These are phyloP conservation scores for Drosophila picticornis DNA, from an alignment of 2,888 invertebrate genomes.

Conservation along the genomic window DNA sequence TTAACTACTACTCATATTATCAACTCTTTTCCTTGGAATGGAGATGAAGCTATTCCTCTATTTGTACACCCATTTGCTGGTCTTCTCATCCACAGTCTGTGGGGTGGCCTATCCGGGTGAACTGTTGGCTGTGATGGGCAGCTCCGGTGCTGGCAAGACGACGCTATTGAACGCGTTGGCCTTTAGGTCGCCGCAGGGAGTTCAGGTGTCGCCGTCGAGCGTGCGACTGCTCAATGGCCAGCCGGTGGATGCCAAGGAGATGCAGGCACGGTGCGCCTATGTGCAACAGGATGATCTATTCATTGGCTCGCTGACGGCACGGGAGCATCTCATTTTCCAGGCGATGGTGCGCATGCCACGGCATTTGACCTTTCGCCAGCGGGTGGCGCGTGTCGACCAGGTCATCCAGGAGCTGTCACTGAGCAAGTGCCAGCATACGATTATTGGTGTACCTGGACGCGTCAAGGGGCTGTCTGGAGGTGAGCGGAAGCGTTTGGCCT, in stretches of 20 bases:
- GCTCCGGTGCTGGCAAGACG: slow-evolving; percentile 97
- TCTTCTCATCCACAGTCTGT: slow-evolving; percentile 87
- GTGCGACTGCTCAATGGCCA: slow-evolving; percentile 90
- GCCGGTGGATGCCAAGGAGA: slow-evolving; percentile 89
- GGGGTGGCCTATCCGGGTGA: slow-evolving; percentile 95
- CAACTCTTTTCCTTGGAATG: not conserved
- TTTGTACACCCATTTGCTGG: not conserved
- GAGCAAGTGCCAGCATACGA: slow-evolving; percentile 94
- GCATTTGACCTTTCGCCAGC: slow-evolving; percentile 89
- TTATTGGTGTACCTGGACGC: slow-evolving; percentile 94
- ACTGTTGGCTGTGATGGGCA: slow-evolving; percentile 94
- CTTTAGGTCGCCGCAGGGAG: slow-evolving; percentile 90
- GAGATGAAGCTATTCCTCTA: not conserved
- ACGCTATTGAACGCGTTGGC: slow-evolving; percentile 96
- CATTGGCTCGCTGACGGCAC: slow-evolving; percentile 94
- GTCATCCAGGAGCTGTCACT: slow-evolving; percentile 95
- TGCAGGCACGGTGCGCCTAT: slow-evolving; percentile 93
- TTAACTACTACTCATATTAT: not conserved
- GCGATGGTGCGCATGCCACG: slow-evolving; percentile 95
- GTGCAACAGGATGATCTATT: slow-evolving; percentile 98
- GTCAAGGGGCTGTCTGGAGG: slow-evolving; percentile 98
- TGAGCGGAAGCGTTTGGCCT: slow-evolving; percentile 96
- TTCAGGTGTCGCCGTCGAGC: slow-evolving; percentile 87
- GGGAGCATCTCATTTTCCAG: slow-evolving; percentile 95
- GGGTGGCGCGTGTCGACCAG: slow-evolving; percentile 92